Evolutionary conservation across 2,113 vertebrate species (phyloP), one percentile per base, ranked within the genome.

Genomic region (Micronisus gabar): DNA sequence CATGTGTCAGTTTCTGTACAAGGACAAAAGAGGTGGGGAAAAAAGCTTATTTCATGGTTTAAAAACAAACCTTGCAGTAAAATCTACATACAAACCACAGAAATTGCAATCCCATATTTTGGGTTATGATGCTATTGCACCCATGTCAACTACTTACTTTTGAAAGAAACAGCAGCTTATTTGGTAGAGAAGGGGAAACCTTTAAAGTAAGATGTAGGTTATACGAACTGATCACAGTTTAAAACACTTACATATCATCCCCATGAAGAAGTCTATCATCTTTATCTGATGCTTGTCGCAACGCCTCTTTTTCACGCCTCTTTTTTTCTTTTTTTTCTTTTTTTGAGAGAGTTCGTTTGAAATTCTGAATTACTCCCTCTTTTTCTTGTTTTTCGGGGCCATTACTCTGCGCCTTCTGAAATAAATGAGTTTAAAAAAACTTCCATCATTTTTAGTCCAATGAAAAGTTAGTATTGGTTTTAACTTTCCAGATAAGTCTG

Each of bases 301-400:
- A 94, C 0, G 98, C 98, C 93, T 99, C 99, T 95, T 99, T 99
- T 34, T 99, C 99, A 73, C 98, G 98, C 97, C 98, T 99, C 98
- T 99, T 99, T 80, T 99, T 99, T 84, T 99, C 99, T 90, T 99
- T 99, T 97, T 99, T 99, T 95, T 99, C 99, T 81, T 99, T 99
- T 97, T 99, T 99, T 41, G 99, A 99, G 41, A 99, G 98, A 4
- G 99, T 99, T 85, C 99, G 97, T 95, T 99, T 99, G 97, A 99
- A 99, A 97, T 99, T 99, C 96, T 99, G 99, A 83, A 99, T 99
- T 72, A 99, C 99, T 2, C 99, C 99, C 41, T 99, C 99, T 75
- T 99, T 99, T 93, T 99, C 99, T 96, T 98, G 98, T 79, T 99
- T 99, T 70, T 99, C 99, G 3, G 99, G 99, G 30, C 99, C 99